Evolutionary conservation across 2,113 vertebrate species (phyloP).

Genomic region (Chaenogobius annularis): DNA sequence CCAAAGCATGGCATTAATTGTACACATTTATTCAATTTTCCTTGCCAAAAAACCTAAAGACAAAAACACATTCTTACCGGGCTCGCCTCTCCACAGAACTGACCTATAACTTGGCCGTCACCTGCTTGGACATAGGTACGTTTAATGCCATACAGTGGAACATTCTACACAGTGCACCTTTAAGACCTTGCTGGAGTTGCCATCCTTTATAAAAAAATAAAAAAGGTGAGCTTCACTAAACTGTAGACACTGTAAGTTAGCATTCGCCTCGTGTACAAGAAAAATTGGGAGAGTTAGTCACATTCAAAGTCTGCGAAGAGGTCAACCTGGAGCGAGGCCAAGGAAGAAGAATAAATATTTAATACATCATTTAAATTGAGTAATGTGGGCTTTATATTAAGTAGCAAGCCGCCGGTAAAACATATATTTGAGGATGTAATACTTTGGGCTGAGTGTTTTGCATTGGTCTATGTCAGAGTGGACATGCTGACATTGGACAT

Average conservation of each 20-base stretch:
- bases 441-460: background rate
- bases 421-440: background rate
- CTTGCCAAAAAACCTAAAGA: no score
- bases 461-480: background rate
- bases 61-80: no score
- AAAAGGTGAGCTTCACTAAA: background rate
- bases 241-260: background rate
- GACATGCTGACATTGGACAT: background rate
- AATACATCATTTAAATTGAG: conserved; percentile 3
- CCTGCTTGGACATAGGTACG: background rate
- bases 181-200: background rate
- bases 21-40: no score
- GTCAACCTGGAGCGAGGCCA: conserved; percentile 11
- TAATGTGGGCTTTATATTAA: background rate
- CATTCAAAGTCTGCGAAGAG: background rate
- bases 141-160: background rate
- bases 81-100: no score
- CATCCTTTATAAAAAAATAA: background rate
- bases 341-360: conserved; percentile 6
- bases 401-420: background rate
- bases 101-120: no score
- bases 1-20: no score
- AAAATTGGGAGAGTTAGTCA: background rate
- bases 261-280: background rate
- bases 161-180: background rate